Base-by-base conservation (phyloP, 35 echinoderm and acorn worm species). In the Eucidaris tribuloides region DNA sequence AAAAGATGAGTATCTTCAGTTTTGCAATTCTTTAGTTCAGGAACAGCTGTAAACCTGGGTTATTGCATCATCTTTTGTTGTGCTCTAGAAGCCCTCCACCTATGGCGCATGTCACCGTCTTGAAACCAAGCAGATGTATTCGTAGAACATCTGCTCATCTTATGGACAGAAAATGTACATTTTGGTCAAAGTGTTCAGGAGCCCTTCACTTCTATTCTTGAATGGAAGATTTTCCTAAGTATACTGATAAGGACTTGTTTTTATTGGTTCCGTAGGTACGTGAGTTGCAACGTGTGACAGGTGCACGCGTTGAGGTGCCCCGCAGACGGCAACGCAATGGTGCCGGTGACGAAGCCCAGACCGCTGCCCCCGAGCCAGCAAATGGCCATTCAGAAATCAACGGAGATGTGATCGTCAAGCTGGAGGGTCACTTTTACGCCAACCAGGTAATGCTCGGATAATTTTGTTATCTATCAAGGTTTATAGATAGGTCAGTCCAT, bases 351-450 rank as follows among this genome's bases (percentile, higher is more conserved):
- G 63, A 91, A 20, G 48, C 41, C 3, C 44, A 27, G 9, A 15
- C 68, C 3, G 68, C 29, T 11, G 35, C 68, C 29, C 34, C 68
- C 24, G 18, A 13, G 13, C 35, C 29, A 5, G 44, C 35, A 33
- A 74, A 74, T 44, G 44, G 37, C 36, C 61, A 64, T 32, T 32
- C 54, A 20, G 44, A 58, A 7, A 81, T 86, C 27, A 55, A 79
- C 42, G 81, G 87, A 44, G 88, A 92, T 63, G 89, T 97, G 6
- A 55, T 83, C 59, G 94, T 97, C 18, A 92, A 86, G 42, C 83
- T 97, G 5, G 65, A 89, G 76, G 94, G 94, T 78, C 89, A 92
- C 37, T 97, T 97, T 64, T 97, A 80, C 82, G 85, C 94, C 41
- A 72, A 76, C 65, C 94, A 97, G 86, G 94, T 97, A 79, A 79